A percentile compares a stretch with the other conserved stretches of the same genome.
phyloP scores from a whole-genome alignment of 37 sponge, comb jelly and placozoan genomes.

The Aphrocallistes beatrix region DNA sequence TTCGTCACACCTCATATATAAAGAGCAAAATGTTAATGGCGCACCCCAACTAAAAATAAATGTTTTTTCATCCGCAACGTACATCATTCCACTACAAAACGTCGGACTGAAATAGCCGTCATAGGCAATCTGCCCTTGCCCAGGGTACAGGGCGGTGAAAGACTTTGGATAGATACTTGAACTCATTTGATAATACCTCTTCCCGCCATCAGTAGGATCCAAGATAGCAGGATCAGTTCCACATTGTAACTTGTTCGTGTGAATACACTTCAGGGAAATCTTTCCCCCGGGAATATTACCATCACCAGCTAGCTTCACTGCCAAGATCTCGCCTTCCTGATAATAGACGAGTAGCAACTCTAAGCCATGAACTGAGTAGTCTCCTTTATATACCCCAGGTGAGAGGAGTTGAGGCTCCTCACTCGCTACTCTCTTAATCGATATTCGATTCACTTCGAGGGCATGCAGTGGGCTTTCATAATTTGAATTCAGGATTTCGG shows the following conservation, averaged over 20 bases:
- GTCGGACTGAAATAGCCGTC: not conserved
- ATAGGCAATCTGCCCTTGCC: not conserved
- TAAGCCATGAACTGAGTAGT: not conserved
- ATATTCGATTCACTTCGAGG: not conserved
- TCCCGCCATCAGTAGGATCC: not conserved
- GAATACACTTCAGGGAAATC: not conserved
- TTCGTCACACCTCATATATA: not conserved
- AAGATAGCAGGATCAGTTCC: not conserved
- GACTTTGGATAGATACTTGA: not conserved
- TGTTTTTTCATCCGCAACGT: not conserved
- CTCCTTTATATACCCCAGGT: not conserved
- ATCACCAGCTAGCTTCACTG: not conserved
- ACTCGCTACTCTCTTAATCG: not conserved
- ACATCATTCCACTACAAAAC: not conserved
- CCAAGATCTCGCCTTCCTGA: not conserved
- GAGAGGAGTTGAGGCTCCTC: not conserved
- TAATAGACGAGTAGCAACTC: not conserved
- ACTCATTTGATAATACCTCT: not conserved
- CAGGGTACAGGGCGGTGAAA: not conserved
- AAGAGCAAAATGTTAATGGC: not conserved
- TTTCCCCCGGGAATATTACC: not conserved
- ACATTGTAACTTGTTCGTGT: not conserved
- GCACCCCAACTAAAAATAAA: not conserved
- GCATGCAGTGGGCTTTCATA: not conserved
- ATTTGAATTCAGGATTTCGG: not conserved